Percentiles rank a stretch among this genome's conserved stretches.
These are phyloP conservation scores for Patiria miniata DNA, from an alignment of 35 echinoderm and acorn worm genomes.

Conservation along the genomic window DNA sequence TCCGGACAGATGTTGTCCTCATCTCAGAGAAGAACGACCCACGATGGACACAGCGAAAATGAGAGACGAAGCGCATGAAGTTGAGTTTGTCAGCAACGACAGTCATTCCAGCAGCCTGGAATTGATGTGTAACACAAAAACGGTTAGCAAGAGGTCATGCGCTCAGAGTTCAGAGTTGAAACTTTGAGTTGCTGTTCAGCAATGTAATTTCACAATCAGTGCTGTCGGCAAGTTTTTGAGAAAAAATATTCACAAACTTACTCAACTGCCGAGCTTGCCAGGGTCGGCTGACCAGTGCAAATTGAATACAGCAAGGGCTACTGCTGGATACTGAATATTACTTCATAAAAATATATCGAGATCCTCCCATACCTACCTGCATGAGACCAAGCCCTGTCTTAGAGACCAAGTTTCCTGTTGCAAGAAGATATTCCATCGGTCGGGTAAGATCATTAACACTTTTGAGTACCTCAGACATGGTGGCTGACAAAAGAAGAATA, in stretches of 20 bases:
- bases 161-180: no score
- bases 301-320: no score
- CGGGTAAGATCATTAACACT: conserved; percentile 55
- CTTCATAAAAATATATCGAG: neutral
- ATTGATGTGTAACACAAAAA: neutral
- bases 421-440: conserved; percentile 90
- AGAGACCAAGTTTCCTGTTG: conserved; percentile 87
- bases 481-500: no score
- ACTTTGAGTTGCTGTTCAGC: no score
- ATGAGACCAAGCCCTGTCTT: conserved; percentile 94
- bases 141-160: no score
- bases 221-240: no score
- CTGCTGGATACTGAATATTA: no score
- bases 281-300: no score
- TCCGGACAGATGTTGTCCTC: conserved; percentile 86
- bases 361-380: conserved; percentile 60
- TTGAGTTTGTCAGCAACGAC: conserved; percentile 98
- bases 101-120: conserved; percentile 83
- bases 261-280: no score
- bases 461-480: no score
- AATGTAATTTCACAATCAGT: no score
- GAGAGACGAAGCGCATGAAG: conserved; percentile 93
- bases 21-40: conserved; percentile 93
- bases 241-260: no score
- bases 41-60: conserved; percentile 93